A percentile compares a stretch with the other conserved stretches of the same genome.
Conservation (phyloP, 2,113 vertebrate species). For the Caranx melampygus region DNA sequence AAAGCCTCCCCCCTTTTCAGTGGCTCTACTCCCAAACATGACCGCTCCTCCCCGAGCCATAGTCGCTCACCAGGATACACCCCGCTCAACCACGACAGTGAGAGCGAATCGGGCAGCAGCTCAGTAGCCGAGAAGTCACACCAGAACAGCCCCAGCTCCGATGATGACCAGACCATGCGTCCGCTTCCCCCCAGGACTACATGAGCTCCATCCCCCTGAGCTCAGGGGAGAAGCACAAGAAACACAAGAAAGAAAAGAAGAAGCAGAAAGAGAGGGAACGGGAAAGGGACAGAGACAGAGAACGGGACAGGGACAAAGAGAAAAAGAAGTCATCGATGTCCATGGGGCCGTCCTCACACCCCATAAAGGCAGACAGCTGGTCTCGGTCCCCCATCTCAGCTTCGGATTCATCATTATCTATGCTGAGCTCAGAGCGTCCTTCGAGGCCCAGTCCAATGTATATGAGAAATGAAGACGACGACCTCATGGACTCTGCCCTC, state of each 20-base stretch:
- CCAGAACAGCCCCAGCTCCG: constrained; percentile 98
- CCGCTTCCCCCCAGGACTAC: constrained; percentile 83
- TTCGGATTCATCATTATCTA: constrained; percentile 88
- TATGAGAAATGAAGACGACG: constrained; percentile 94
- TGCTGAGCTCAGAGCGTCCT: constrained; percentile 91
- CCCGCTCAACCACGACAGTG: constrained; percentile 95
- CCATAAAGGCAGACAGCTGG: constrained; percentile 95
- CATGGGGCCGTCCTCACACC: constrained; percentile 81
- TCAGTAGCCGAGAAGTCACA: constrained; percentile 96
- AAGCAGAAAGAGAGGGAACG: constrained; percentile 94
- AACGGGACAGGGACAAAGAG: constrained; percentile 90
- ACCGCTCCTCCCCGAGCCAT: constrained; percentile 98
- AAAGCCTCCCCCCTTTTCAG: constrained; percentile 97
- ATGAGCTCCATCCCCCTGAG: constrained; percentile 87
- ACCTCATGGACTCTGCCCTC: constrained; percentile 97
- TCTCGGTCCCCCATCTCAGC: constrained; percentile 94
- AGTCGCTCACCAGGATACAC: constrained; percentile 97
- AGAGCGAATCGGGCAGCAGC: constrained; percentile 97
- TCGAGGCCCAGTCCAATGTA: constrained; percentile 92
- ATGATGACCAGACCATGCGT: constrained; percentile 90
- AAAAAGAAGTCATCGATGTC: constrained; percentile 92
- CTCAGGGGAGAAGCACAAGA: constrained; percentile 96
- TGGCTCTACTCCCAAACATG: constrained; percentile 96
- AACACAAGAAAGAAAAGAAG: constrained; percentile 99
- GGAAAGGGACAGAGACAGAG: constrained; percentile 89